Conservation (phyloP, 1,140 invertebrate species). For the Lysiphlebus fabarum region DNA sequence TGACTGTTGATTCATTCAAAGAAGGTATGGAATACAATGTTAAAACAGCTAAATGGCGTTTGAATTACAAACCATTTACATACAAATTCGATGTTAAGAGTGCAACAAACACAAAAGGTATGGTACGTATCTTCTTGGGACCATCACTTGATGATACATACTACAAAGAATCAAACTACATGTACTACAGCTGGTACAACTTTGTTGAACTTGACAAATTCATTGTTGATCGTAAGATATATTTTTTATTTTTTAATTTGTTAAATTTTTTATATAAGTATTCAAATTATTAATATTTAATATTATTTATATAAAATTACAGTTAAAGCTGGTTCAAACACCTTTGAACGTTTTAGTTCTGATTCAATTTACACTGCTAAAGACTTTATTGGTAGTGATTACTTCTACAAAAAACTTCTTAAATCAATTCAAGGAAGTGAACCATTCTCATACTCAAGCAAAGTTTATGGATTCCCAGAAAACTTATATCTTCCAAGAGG, state of each 20-base stretch:
- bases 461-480: conserved; percentile 46
- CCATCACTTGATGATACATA: conserved; percentile 51
- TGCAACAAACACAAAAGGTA: conserved; percentile 52
- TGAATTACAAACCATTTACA: conserved; percentile 67
- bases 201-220: conserved; percentile 55
- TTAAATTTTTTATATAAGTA: not conserved
- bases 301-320: conserved; percentile 13
- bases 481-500: conserved; percentile 51
- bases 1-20: conserved; percentile 48
- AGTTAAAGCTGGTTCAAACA: conserved; percentile 53
- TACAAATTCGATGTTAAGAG: conserved; percentile 56
- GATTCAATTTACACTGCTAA: conserved; percentile 48
- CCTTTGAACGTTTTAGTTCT: conserved; percentile 46
- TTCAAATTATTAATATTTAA: not conserved
- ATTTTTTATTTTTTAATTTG: conserved; percentile 14
- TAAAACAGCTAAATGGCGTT: conserved; percentile 50
- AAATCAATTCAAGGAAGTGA: conserved; percentile 44
- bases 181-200: conserved; percentile 41
- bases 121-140: conserved; percentile 51
- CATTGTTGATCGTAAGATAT: conserved; percentile 44
- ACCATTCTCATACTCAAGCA: conserved; percentile 45
- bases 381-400: conserved; percentile 55
- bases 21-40: conserved; percentile 44
- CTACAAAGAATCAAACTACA: conserved; percentile 39
- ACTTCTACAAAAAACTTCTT: conserved; percentile 54